Evolutionary conservation across 2,888 invertebrate species (phyloP), one percentile per base, ranked within the genome.

Genomic region (Philopedon plagiatum): DNA sequence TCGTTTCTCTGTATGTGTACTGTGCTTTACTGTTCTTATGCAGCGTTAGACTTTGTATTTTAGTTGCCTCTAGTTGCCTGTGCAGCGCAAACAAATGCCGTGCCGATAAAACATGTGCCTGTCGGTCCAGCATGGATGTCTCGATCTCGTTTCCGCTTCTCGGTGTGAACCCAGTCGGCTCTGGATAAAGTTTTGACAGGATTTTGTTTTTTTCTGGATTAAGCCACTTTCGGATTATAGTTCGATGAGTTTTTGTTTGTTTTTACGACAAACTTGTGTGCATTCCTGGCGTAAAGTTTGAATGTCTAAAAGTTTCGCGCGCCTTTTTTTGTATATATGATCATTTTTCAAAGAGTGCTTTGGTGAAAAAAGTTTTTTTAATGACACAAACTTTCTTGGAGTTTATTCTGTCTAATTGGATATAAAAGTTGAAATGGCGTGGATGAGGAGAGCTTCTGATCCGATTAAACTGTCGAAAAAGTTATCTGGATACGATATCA

Each of bases 391-490:
- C 71, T 71, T 62, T 71, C 75, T 64, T 46, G 44, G 66, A 73
- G 74, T 69, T 67, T 65, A 61, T 69, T 65, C 70, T 73, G 66
- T 71, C 68, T 76, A 75, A 58, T 76, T 74, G 58, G 60, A 71
- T 70, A 72, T 60, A 18, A 39, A 39, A 18, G 21, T 57, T 34
- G 70, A 58, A 9, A 82, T 83, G 83, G 81, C 83, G 69, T 84
- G 84, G 84, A 78, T 82, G 39, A 78, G 83, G 67, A 77, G 82
- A 61, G 81, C 80, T 9, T 81, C 81, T 1, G 81, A 82, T 46
- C 80, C 82, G 5, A 74, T 78, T 26, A 79, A 77, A 72, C 51
- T 78, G 54, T 56, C 74, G 11, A 78, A 78, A 64, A 78, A 77
- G 37, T 34, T 73, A 46, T 67, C 76, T 61, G 76, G 72, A 64